These are phyloP conservation scores for Masticophis lateralis DNA, from an alignment of 2,797 vertebrate species.

Conservation along the genomic window DNA sequence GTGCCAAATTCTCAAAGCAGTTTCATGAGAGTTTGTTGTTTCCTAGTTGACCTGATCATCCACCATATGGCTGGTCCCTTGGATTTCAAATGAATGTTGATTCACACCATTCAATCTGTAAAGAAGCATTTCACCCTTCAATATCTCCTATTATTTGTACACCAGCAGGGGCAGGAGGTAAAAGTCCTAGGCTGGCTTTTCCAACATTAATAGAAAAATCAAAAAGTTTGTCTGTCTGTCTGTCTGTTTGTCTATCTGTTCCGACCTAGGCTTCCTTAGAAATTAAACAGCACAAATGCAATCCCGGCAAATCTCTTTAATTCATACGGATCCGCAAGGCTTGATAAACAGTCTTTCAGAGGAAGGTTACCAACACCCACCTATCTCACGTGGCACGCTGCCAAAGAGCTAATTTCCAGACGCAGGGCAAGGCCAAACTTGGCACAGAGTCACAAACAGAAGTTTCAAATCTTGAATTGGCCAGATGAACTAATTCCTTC, in stretches of 20 bases:
- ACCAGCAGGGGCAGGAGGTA: fast-evolving
- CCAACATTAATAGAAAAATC: not conserved
- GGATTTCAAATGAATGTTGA: constrained; percentile 2
- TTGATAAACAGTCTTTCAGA: no score
- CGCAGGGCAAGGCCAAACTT: no score
- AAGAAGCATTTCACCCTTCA: fast-evolving
- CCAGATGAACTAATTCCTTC: no score
- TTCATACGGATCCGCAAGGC: no score
- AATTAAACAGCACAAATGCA: no score
- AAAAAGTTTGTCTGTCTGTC: not conserved
- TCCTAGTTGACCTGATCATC: constrained; percentile 8
- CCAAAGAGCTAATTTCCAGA: no score
- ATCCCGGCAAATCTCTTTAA: no score
- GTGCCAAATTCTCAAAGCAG: not conserved
- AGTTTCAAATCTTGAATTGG: no score
- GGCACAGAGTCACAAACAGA: no score
- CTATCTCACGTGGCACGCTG: no score
- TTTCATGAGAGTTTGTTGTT: fast-evolving
- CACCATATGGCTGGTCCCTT: not conserved
- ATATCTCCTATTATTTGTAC: not conserved
- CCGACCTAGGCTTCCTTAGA: no score
- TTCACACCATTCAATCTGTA: not conserved
- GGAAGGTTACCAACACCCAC: no score
- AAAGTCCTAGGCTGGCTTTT: not conserved
- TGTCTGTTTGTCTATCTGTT: not conserved